These are phyloP conservation scores for Bombus waltoni DNA, from an alignment of 1,140 invertebrate species.

Conservation along the genomic window DNA sequence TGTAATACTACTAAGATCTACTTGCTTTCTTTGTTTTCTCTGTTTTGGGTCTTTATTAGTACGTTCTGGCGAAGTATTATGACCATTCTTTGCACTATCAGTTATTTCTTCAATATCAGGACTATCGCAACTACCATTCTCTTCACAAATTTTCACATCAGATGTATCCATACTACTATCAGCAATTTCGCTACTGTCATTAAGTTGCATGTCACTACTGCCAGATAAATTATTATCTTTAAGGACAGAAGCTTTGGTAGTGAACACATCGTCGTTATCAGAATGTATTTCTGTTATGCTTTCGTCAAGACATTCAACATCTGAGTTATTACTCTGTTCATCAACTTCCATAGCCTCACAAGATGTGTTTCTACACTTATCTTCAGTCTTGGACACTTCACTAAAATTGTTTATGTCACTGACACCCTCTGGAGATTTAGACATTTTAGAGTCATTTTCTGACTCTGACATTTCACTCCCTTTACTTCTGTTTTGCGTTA, in stretches of 20 bases:
- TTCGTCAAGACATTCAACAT: conserved; percentile 80
- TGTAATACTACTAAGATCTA: conserved; percentile 81
- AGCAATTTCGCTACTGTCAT: conserved; percentile 61
- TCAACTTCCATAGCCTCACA: conserved; percentile 78
- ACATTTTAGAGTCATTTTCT: conserved; percentile 57
- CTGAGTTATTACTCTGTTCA: conserved; percentile 76
- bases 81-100: conserved; percentile 74
- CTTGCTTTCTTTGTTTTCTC: conserved; percentile 79
- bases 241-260: conserved; percentile 62
- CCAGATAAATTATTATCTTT: conserved; percentile 54
- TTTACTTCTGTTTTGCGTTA: conserved; percentile 42
- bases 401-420: conserved; percentile 74
- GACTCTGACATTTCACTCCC: conserved; percentile 45
- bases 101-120: conserved; percentile 80
- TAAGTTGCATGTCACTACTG: conserved; percentile 48
- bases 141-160: conserved; percentile 77
- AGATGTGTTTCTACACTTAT: conserved; percentile 66
- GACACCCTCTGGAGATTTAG: conserved; percentile 58
- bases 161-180: conserved; percentile 73
- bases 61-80: conserved; percentile 61
- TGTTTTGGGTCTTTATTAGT: conserved; percentile 67
- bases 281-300: conserved; percentile 68
- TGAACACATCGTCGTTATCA: conserved; percentile 75
- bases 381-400: conserved; percentile 74
- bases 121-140: conserved; percentile 79